Percentiles rank a stretch among this genome's conserved stretches.
phyloP scores from a whole-genome alignment of 1,140 invertebrate genomes.

The Brevipalpus yothersi region DNA sequence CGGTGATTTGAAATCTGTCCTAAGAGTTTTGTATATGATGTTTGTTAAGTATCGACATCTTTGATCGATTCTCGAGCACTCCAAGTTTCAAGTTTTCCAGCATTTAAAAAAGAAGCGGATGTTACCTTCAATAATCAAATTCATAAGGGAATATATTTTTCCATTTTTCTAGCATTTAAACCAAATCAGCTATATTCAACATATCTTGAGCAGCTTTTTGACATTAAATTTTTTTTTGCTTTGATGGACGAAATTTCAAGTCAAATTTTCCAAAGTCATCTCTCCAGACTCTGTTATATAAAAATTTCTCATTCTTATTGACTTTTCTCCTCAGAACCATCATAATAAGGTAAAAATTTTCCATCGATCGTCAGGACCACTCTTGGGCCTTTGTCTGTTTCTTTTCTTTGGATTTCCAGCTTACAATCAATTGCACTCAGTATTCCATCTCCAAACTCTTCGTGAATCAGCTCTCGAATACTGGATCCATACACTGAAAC shows the following conservation, averaged over 20 bases:
- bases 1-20: conserved; percentile 82
- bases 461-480: conserved; percentile 19
- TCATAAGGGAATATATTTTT: no score
- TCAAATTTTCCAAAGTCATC: no score
- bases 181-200: no score
- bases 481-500: conserved; percentile 17
- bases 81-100: no score
- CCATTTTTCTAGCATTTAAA: no score
- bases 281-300: no score
- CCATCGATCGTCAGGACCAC: not conserved
- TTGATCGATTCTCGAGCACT: not conserved
- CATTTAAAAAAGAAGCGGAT: no score
- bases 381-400: not conserved
- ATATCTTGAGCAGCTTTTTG: no score
- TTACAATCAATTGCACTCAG: conserved; percentile 21
- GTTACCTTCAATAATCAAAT: no score
- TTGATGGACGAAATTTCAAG: no score
- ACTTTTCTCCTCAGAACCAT: not conserved
- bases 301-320: no score
- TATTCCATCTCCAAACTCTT: conserved; percentile 21
- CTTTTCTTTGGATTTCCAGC: conserved; percentile 14
- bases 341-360: conserved; percentile 4
- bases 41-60: conserved; percentile 73
- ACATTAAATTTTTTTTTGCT: no score
- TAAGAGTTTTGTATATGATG: conserved; percentile 86